A percentile compares a stretch with the other conserved stretches of the same genome.
phyloP scores from a whole-genome alignment of 2,888 invertebrate genomes.

The Leucania comma region DNA sequence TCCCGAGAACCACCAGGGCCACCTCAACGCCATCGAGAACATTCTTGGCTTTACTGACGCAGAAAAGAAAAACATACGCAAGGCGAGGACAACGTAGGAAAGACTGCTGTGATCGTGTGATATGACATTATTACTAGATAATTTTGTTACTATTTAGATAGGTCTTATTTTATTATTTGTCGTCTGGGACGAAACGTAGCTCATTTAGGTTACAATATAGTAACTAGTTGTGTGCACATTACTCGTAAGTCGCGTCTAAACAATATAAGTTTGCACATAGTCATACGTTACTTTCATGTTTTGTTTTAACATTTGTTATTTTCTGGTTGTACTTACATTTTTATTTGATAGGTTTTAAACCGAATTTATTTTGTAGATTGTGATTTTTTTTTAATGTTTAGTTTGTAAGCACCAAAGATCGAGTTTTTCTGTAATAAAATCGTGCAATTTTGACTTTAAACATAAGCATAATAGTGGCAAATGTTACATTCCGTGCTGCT shows the following conservation, averaged over 20 bases:
- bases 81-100: slow-evolving; percentile 89
- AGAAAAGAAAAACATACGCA: slow-evolving; percentile 95
- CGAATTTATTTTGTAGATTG: slow-evolving; percentile 82
- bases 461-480: slow-evolving; percentile 74
- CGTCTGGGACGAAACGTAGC: slow-evolving; percentile 70
- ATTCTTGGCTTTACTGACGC: slow-evolving; percentile 96
- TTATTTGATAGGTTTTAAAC: slow-evolving; percentile 72
- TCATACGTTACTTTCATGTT: slow-evolving; percentile 45
- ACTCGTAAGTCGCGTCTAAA: slow-evolving; percentile 42
- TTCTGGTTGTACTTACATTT: slow-evolving; percentile 65
- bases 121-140: slow-evolving; percentile 79
- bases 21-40: slow-evolving; percentile 97
- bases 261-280: slow-evolving; percentile 57
- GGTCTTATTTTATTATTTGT: slow-evolving; percentile 73
- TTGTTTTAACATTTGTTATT: slow-evolving; percentile 70
- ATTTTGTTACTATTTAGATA: slow-evolving; percentile 74
- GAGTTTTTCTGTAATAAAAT: slow-evolving; percentile 80
- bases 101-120: slow-evolving; percentile 86
- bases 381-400: slow-evolving; percentile 79
- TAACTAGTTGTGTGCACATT: slow-evolving; percentile 71
- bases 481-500: slow-evolving; percentile 73
- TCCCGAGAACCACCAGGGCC: slow-evolving; percentile 96
- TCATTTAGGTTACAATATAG: slow-evolving; percentile 58
- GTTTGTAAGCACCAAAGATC: slow-evolving; percentile 87
- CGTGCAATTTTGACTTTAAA: slow-evolving; percentile 85